These are phyloP conservation scores for Trichogramma dendrolimi DNA, from an alignment of 2,888 invertebrate species.

Conservation along the genomic window DNA sequence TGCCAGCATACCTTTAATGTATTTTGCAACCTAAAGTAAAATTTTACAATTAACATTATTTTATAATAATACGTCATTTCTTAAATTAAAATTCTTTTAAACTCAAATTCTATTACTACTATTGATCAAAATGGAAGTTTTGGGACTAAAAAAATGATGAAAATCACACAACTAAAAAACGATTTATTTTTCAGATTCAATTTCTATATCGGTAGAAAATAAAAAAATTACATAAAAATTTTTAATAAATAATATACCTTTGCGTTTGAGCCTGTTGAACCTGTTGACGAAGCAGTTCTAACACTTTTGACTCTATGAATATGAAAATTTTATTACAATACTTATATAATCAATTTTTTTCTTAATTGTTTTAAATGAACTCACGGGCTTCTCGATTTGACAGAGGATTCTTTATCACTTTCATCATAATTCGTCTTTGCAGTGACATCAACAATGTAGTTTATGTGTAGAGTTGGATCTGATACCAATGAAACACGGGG, in stretches of 20 bases:
- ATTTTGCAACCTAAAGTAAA: conserved; percentile 28
- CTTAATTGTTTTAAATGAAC: conserved; percentile 2
- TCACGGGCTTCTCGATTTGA: conserved; percentile 21
- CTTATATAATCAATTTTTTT: not conserved
- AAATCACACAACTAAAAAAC: too few relatives aligned
- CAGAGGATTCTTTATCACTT: not conserved
- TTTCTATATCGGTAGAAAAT: not conserved
- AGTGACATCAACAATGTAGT: conserved; percentile 75
- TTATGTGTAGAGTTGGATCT: conserved; percentile 70
- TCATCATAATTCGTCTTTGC: conserved; percentile 29
- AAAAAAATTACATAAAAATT: not conserved
- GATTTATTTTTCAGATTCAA: too few relatives aligned
- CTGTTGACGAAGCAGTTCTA: not conserved
- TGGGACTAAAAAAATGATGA: too few relatives aligned
- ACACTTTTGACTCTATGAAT: conserved; percentile 15
- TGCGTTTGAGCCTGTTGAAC: not conserved
- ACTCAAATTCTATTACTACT: not conserved
- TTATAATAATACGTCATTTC: not conserved
- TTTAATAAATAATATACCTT: too few relatives aligned
- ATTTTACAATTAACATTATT: conserved; percentile 1
- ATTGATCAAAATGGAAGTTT: not conserved
- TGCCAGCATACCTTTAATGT: conserved; percentile 64
- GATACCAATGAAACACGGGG: conserved; percentile 72
- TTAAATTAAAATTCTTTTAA: not conserved
- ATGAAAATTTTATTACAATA: not conserved